Percentiles rank a stretch among this genome's conserved stretches.
phyloP scores from a whole-genome alignment of 2,888 invertebrate species.

The Hirtodrosophila confusa region DNA sequence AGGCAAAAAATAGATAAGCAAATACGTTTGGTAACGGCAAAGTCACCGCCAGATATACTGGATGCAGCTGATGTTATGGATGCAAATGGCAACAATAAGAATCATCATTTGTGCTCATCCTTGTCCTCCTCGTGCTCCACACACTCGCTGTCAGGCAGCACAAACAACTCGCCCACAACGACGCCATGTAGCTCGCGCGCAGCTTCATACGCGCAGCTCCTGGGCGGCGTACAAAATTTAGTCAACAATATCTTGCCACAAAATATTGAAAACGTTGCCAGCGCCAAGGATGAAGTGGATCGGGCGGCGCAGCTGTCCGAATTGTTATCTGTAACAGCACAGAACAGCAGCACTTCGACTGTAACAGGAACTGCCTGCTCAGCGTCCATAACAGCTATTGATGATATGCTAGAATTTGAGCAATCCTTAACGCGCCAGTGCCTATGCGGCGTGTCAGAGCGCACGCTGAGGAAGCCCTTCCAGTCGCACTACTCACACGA shows the following conservation, averaged over 20 bases:
- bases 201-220: conserved; percentile 74
- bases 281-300: conserved; percentile 80
- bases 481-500: conserved; percentile 86
- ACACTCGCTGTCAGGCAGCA: conserved; percentile 72
- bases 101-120: conserved; percentile 73
- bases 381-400: conserved; percentile 51
- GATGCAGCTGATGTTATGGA: conserved; percentile 55
- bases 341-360: conserved; percentile 16
- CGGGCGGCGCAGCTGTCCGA: conserved; percentile 68
- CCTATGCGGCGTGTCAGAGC: conserved; percentile 90
- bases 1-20: conserved; percentile 89
- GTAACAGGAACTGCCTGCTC: conserved; percentile 16
- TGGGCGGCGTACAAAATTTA: conserved; percentile 74
- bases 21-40: conserved; percentile 52
- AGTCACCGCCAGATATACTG: conserved; percentile 71
- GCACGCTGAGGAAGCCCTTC: conserved; percentile 89
- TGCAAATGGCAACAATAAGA: conserved; percentile 68
- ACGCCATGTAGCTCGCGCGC: conserved; percentile 80
- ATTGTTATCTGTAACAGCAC: conserved; percentile 17
- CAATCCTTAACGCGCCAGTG: conserved; percentile 89
- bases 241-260: conserved; percentile 72
- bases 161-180: conserved; percentile 74
- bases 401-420: conserved; percentile 84
- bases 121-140: conserved; percentile 79
- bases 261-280: conserved; percentile 34